Conservation (phyloP, 2,888 invertebrate genomes). For the Patella caerulea region DNA sequence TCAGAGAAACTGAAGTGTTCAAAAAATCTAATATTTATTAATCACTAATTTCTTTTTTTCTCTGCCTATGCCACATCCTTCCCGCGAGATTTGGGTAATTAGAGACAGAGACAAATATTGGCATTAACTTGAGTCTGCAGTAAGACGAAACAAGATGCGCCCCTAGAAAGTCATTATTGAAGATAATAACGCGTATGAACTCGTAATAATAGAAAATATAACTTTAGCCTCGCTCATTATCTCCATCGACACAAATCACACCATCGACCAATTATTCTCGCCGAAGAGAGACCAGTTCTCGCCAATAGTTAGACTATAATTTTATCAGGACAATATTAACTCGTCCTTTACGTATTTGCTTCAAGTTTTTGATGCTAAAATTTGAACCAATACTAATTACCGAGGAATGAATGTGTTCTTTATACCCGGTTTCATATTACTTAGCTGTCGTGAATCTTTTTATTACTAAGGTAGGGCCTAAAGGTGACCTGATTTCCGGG, state of each 20-base stretch:
- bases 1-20: conserved; percentile 10
- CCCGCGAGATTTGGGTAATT: conserved; percentile 12
- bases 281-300: neutral
- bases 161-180: conserved; percentile 32
- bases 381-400: conserved; percentile 10
- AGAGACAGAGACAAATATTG: conserved; percentile 13
- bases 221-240: conserved; percentile 32
- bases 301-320: conserved; percentile 1
- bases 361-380: neutral
- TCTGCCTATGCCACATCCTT: conserved; percentile 3
- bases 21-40: conserved; percentile 13
- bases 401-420: conserved; percentile 8
- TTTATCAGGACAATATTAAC: conserved; percentile 9
- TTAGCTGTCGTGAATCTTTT: neutral
- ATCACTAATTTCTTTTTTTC: conserved; percentile 11
- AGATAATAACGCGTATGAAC: conserved; percentile 31
- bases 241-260: conserved; percentile 34
- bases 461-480: conserved; percentile 9
- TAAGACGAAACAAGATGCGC: conserved; percentile 10
- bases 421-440: conserved; percentile 9
- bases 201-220: conserved; percentile 31
- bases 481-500: conserved; percentile 7
- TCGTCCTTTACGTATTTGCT: neutral
- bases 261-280: conserved; percentile 32
- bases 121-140: conserved; percentile 10